Base-by-base conservation (phyloP, 2,888 invertebrate genomes). In the Patella caerulea region DNA sequence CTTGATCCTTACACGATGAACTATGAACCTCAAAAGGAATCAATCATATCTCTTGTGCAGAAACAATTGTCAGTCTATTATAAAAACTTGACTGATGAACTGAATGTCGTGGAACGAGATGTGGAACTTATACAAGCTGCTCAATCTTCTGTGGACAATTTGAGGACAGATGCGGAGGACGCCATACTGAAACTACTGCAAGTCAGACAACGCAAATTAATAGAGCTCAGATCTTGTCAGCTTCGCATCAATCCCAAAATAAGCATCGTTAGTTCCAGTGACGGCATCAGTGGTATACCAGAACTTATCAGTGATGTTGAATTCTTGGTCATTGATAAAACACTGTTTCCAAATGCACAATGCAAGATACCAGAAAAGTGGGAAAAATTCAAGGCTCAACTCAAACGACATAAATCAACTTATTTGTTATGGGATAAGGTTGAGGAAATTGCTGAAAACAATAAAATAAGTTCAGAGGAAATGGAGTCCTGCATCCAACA, bases 281-380 rank as follows among this genome's bases (percentile, higher is more conserved):
- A 88, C 59, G 87, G 87, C 3, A 79, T 88, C 19, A 79, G 84
- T 71, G 90, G 90, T 15, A 82, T 90, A 0, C 77, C 72, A 7
- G 81, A 86, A 14, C 82, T 91, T 15, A 83, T 88, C 7, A 86
- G 84, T 52, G 87, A 88, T 29, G 71, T 91, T 69, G 91, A 91
- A 83, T 85, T 87, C 7, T 81, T 88, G 78, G 87, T 86, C 24
- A 88, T 90, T n/a, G 85, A 91, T 81, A 86, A 87, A 65, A 78
- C 81, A n/a, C 81, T 89, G 17, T 90, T 91, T 79, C 91, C 91
- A 19, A 83, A 88, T 81, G 89, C 88, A 17, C 90, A 91, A 79
- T 74, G 88, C 24, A 82, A 81, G 70, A 86, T 90, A 59, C 90
- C 90, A 17, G 84, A 82, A 9, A 80, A 83, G 53, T 91, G 91